phyloP scores from a whole-genome alignment of 1,140 invertebrate species.

The Drusus annulatus region DNA sequence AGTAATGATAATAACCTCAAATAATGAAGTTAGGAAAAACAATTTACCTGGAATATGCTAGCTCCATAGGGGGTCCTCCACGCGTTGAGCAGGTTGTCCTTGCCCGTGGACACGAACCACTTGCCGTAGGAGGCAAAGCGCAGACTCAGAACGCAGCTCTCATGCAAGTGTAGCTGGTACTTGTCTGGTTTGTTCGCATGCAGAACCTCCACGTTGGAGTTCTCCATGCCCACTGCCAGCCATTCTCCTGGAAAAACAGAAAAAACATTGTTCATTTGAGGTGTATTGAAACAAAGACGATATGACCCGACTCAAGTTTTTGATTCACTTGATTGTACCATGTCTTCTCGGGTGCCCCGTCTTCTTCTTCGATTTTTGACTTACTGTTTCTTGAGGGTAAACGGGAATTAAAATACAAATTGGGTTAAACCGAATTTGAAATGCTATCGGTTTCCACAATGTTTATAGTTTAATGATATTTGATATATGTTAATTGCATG shows the following conservation, averaged over 20 bases:
- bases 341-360: no score
- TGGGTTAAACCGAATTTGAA: no score
- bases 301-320: no score
- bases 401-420: no score
- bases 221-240: conserved; percentile 99
- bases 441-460: no score
- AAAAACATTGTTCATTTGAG: no score
- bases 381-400: no score
- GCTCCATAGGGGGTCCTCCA: conserved; percentile 99
- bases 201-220: conserved; percentile 96
- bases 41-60: conserved; percentile 96
- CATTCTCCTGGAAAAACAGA: conserved; percentile 80
- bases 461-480: no score
- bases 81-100: conserved; percentile 97
- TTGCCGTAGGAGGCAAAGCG: conserved; percentile 97
- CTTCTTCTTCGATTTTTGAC: no score
- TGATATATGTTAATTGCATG: neutral
- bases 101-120: conserved; percentile 99
- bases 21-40: neutral
- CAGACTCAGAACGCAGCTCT: conserved; percentile 98
- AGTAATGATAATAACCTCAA: no score
- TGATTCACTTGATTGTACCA: no score
- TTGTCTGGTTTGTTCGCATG: conserved; percentile 96
- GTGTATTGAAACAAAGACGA: no score
- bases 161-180: conserved; percentile 97